A percentile compares a stretch with the other conserved stretches of the same genome.
phyloP scores from a whole-genome alignment of 2,113 vertebrate genomes.

The Fregata magnificens region DNA sequence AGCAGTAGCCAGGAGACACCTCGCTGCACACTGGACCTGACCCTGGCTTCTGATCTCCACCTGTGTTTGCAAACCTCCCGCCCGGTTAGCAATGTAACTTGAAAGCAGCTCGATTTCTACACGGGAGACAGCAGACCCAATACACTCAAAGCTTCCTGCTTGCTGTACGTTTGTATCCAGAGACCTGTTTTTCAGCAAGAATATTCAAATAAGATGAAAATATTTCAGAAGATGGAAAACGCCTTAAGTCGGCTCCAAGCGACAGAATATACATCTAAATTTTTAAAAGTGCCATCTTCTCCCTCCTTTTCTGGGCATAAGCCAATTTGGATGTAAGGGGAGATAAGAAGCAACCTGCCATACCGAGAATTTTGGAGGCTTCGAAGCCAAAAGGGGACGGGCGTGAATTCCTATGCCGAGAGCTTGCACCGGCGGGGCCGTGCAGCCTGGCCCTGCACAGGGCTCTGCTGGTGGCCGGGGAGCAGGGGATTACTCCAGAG shows the following conservation, averaged over 20 bases:
- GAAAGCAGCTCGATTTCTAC: neutral
- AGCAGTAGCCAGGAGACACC: neutral
- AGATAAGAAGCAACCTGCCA: neutral
- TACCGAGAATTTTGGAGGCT: neutral
- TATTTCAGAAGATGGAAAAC: neutral
- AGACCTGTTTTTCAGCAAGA: slow-evolving; percentile 3
- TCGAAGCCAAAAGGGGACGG: neutral
- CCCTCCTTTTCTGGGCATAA: neutral
- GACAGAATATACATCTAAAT: neutral
- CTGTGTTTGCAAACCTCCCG: neutral
- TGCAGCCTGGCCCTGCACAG: rapidly evolving
- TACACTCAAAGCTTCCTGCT: neutral
- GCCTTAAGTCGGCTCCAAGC: neutral
- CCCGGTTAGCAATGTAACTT: neutral
- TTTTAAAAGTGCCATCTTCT: neutral
- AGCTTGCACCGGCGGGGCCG: rapidly evolving
- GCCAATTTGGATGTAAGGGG: neutral
- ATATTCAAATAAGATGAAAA: slow-evolving; percentile 51
- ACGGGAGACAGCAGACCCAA: neutral
- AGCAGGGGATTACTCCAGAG: neutral
- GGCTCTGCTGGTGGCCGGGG: rapidly evolving
- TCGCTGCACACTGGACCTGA: neutral
- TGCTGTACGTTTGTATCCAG: neutral
- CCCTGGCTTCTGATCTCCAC: neutral
- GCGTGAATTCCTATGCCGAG: neutral